phyloP scores from a whole-genome alignment of 2,797 vertebrate genomes.

The Cirrhinus molitorella region DNA sequence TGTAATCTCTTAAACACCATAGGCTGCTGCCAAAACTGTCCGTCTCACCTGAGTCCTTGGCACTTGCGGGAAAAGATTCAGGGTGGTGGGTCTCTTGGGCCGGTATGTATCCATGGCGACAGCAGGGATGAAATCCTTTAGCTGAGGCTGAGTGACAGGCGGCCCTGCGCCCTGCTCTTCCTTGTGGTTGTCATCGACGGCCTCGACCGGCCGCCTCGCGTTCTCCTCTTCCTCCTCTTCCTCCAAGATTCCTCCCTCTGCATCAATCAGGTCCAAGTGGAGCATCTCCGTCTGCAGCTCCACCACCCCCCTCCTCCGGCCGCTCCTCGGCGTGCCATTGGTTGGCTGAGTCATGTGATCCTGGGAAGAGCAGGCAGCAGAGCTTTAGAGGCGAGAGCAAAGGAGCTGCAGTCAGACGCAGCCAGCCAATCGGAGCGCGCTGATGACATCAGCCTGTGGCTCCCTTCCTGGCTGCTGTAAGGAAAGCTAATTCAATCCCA shows the following conservation, averaged over 20 bases:
- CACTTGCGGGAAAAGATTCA: slow-evolving; percentile 96
- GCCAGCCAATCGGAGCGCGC: slow-evolving; percentile 73
- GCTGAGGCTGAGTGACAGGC: slow-evolving; percentile 65
- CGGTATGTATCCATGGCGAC: slow-evolving; percentile 90
- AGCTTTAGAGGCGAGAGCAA: slow-evolving; percentile 56
- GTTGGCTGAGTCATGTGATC: slow-evolving; percentile 80
- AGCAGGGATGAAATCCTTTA: slow-evolving; percentile 66
- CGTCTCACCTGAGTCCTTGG: slow-evolving; percentile 91
- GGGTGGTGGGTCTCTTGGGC: slow-evolving; percentile 94
- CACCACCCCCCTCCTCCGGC: slow-evolving; percentile 73
- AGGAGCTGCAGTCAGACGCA: slow-evolving; percentile 56
- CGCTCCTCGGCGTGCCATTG: slow-evolving; percentile 74
- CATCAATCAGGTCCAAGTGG: slow-evolving; percentile 90
- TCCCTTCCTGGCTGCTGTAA: slow-evolving; percentile 54
- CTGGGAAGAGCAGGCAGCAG: slow-evolving; percentile 75
- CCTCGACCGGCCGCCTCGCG: slow-evolving; percentile 76
- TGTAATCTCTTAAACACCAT: not conserved
- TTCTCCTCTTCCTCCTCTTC: slow-evolving; percentile 72
- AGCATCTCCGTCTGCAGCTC: slow-evolving; percentile 89
- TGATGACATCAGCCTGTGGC: slow-evolving; percentile 76
- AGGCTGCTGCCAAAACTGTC: slow-evolving; percentile 6
- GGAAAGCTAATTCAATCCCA: slow-evolving; percentile 63
- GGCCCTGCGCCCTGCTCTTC: slow-evolving; percentile 63
- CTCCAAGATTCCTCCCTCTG: slow-evolving; percentile 74
- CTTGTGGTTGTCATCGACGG: slow-evolving; percentile 58